phyloP scores from a whole-genome alignment of 2,113 vertebrate species.

The Acanthisitta chloris region DNA sequence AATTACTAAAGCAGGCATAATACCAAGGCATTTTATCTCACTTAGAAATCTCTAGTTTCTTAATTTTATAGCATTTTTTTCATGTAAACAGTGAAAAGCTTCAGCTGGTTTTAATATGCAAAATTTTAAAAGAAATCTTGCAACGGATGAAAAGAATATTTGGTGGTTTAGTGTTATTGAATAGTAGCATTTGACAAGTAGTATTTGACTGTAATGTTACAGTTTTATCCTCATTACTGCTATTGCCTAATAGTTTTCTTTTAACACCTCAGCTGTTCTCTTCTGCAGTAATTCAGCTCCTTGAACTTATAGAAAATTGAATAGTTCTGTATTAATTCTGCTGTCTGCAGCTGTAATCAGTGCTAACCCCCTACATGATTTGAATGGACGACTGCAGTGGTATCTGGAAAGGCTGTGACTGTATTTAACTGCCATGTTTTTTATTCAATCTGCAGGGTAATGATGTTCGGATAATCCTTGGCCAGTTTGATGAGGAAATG shows the following conservation, averaged over 20 bases:
- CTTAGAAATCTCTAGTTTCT: background rate
- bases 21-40: background rate
- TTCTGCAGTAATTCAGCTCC: background rate
- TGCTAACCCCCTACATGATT: background rate
- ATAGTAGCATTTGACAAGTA: background rate
- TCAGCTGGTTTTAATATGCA: background rate
- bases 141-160: background rate
- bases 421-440: background rate
- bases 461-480: conserved; percentile 97
- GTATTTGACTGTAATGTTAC: background rate
- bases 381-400: background rate
- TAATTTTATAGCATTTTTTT: background rate
- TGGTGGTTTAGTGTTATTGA: background rate
- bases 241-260: background rate
- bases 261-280: background rate
- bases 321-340: background rate
- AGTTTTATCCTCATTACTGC: background rate
- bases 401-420: background rate
- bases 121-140: background rate
- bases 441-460: conserved; percentile 83
- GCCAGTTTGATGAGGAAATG: conserved; percentile 96
- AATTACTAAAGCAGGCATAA: background rate
- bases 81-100: background rate
- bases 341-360: background rate
- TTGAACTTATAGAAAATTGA: background rate